These are phyloP conservation scores for Pao palembangensis DNA, from an alignment of 2,113 vertebrate genomes.

Conservation along the genomic window DNA sequence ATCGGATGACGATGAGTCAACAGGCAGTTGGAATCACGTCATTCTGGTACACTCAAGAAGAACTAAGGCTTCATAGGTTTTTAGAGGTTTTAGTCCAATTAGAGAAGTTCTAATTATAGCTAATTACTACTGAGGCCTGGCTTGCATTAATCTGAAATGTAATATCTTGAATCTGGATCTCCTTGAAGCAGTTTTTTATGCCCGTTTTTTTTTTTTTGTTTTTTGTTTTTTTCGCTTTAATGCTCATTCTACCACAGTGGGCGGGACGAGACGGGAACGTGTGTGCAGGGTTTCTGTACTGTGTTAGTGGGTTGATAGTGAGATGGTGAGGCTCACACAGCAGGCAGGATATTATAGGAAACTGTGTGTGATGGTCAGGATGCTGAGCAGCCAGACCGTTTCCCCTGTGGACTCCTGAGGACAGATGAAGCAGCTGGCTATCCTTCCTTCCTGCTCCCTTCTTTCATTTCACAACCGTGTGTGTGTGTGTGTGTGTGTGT, in stretches of 20 bases:
- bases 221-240: background rate
- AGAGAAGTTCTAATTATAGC: no score
- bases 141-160: no score
- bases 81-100: no score
- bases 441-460: conserved; percentile 69
- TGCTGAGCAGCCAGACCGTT: conserved; percentile 64
- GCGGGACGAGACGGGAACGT: conserved; percentile 14
- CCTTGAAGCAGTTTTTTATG: no score
- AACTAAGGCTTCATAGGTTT: no score
- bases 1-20: no score
- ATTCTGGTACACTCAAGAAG: no score
- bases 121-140: no score
- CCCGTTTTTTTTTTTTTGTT: no score
- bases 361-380: conserved; percentile 65
- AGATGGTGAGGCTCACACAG: conserved; percentile 25
- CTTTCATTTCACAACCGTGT: conserved; percentile 65
- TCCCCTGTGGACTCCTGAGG: conserved; percentile 65
- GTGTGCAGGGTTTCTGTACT: conserved; percentile 7
- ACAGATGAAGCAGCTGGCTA: conserved; percentile 69
- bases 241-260: background rate
- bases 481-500: background rate
- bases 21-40: no score
- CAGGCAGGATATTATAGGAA: conserved; percentile 60
- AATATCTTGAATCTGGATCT: no score
- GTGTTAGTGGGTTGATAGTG: conserved; percentile 21